These are phyloP conservation scores for Setophaga coronata DNA, from an alignment of 2,113 vertebrate genomes.

Conservation along the genomic window DNA sequence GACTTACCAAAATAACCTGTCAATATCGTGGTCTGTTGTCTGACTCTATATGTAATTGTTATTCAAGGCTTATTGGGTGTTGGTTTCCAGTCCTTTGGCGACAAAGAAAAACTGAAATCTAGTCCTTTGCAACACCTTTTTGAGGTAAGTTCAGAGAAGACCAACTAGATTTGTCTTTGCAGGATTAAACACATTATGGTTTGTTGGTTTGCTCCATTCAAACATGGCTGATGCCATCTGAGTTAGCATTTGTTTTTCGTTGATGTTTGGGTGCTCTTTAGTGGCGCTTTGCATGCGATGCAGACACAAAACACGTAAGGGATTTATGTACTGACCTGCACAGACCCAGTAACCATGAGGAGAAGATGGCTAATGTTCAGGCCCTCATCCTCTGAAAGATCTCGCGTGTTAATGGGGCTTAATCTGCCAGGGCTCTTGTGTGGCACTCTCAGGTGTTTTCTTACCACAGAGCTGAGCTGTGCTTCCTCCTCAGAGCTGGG, in stretches of 20 bases:
- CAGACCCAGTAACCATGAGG: not conserved
- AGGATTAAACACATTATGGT: not conserved
- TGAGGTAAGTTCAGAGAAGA: constrained; percentile 80
- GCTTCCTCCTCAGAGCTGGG: not conserved
- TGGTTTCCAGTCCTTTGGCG: constrained; percentile 87
- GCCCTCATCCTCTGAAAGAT: not conserved
- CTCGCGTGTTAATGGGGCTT: not conserved
- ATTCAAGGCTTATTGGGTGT: constrained; percentile 88
- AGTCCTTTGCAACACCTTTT: constrained; percentile 94
- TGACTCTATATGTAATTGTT: constrained; percentile 11
- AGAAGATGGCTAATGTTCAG: not conserved
- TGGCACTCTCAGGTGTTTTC: not conserved
- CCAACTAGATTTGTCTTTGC: not conserved
- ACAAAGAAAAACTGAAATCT: constrained; percentile 82
- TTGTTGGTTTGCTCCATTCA: not conserved
- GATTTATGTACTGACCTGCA: not conserved
- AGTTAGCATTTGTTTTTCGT: not conserved
- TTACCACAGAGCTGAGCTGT: not conserved
- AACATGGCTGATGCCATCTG: not conserved
- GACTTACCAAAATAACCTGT: not conserved
- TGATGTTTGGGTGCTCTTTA: not conserved
- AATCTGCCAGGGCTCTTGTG: not conserved
- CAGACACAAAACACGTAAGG: not conserved
- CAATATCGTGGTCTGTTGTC: not conserved
- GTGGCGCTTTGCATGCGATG: not conserved